Evolutionary conservation across 2,888 invertebrate species (phyloP).

Genomic region (Pemphredon lugubris): DNA sequence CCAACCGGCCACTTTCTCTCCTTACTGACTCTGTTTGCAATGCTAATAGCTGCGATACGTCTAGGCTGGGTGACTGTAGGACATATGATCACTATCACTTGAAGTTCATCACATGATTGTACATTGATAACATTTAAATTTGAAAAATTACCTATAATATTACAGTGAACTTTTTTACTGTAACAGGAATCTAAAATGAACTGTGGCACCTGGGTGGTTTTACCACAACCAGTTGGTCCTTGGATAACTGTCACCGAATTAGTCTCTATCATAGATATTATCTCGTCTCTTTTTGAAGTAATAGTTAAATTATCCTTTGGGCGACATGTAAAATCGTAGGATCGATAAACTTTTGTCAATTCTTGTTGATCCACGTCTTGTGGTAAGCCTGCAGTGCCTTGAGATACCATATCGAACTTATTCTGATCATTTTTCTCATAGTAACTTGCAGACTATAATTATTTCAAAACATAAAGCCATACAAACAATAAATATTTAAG

Average conservation of each 20-base stretch:
- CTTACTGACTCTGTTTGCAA: conserved; percentile 91
- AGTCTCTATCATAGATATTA: conserved; percentile 86
- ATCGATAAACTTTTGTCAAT: conserved; percentile 72
- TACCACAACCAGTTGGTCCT: conserved; percentile 97
- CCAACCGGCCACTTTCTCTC: conserved; percentile 93
- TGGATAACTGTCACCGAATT: conserved; percentile 92
- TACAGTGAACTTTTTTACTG: conserved; percentile 86
- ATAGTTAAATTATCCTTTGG: conserved; percentile 72
- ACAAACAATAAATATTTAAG: neutral
- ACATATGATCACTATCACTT: conserved; percentile 4
- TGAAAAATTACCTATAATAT: conserved; percentile 86
- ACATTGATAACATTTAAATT: neutral
- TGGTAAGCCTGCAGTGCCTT: conserved; percentile 66
- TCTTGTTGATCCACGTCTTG: conserved; percentile 62
- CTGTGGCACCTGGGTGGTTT: conserved; percentile 94
- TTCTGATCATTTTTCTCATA: neutral
- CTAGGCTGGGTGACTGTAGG: conserved; percentile 93
- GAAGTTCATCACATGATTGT: neutral
- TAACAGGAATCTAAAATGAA: conserved; percentile 92
- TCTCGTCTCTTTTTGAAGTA: conserved; percentile 81
- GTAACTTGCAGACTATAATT: conserved; percentile 24
- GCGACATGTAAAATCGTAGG: conserved; percentile 75
- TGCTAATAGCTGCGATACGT: conserved; percentile 95
- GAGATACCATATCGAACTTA: conserved; percentile 69
- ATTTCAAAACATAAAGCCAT: neutral